Evolutionary conservation across 2,113 vertebrate species (phyloP).

Genomic region (Pollachius pollachius): DNA sequence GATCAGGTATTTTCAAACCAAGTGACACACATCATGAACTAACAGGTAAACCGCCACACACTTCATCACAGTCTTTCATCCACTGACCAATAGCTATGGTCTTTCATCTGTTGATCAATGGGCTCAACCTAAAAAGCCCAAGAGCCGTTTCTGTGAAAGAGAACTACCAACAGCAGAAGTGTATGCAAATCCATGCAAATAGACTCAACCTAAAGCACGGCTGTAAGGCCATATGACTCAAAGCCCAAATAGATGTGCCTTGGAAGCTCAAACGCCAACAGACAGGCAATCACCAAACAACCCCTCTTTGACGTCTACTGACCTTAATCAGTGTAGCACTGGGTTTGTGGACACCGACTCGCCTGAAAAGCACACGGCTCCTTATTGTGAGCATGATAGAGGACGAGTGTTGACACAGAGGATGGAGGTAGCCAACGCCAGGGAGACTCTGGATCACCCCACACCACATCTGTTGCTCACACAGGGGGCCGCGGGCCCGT

Average conservation of each 20-base stretch:
- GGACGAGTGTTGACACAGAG: conserved; percentile 69
- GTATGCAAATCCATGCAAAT: conserved; percentile 59
- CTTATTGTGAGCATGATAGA: conserved; percentile 57
- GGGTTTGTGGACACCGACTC: conserved; percentile 50
- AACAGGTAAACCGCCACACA: neutral
- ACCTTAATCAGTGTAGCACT: conserved; percentile 41
- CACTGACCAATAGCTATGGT: neutral
- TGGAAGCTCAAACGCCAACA: conserved; percentile 51
- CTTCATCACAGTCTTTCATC: neutral
- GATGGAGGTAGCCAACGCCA: conserved; percentile 63
- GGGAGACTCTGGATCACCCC: conserved; percentile 53
- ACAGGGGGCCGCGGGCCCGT: conserved; percentile 38
- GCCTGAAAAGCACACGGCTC: conserved; percentile 55
- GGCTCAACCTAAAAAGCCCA: conserved; percentile 32
- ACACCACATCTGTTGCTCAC: conserved; percentile 67
- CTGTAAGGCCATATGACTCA: conserved; percentile 29
- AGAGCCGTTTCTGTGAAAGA: conserved; percentile 42
- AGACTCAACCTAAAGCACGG: conserved; percentile 28
- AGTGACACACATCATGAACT: neutral
- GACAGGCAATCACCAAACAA: conserved; percentile 57
- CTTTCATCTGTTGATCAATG: conserved; percentile 39
- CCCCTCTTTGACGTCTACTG: conserved; percentile 39
- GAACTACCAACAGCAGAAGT: conserved; percentile 21
- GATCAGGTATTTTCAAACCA: no score
- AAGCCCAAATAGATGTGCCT: conserved; percentile 32